Conservation (phyloP, 2,797 vertebrate genomes). For the Picus viridis region DNA sequence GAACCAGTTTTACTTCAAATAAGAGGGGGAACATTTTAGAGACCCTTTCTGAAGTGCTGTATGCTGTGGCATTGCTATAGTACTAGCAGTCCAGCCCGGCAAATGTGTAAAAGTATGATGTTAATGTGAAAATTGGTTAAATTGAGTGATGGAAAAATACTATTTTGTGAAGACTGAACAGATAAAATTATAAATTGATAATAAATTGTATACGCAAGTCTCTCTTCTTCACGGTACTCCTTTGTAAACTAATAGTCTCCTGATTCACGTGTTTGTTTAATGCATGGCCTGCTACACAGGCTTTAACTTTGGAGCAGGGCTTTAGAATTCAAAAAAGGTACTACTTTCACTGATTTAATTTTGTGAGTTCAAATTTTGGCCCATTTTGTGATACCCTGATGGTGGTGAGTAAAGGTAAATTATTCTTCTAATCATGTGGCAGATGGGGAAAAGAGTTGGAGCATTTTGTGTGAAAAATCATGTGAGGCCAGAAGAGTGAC, state of each 20-base stretch:
- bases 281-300: background rate
- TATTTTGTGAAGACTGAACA: background rate
- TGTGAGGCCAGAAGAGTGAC: background rate
- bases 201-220: background rate
- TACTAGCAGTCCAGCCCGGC: background rate
- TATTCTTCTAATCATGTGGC: background rate
- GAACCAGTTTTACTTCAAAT: background rate
- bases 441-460: background rate
- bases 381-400: background rate
- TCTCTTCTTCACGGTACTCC: background rate
- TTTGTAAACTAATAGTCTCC: background rate
- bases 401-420: background rate
- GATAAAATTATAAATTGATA: background rate
- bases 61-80: background rate
- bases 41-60: background rate
- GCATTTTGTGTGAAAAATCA: background rate
- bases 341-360: background rate
- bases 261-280: background rate
- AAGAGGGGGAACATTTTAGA: background rate
- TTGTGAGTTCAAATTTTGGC: background rate
- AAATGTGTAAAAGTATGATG: background rate
- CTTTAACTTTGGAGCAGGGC: background rate
- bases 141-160: background rate
- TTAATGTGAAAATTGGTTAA: background rate
- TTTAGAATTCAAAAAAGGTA: background rate